These are phyloP conservation scores for Zapornia atra DNA, from an alignment of 2,113 vertebrate genomes.

Conservation along the genomic window DNA sequence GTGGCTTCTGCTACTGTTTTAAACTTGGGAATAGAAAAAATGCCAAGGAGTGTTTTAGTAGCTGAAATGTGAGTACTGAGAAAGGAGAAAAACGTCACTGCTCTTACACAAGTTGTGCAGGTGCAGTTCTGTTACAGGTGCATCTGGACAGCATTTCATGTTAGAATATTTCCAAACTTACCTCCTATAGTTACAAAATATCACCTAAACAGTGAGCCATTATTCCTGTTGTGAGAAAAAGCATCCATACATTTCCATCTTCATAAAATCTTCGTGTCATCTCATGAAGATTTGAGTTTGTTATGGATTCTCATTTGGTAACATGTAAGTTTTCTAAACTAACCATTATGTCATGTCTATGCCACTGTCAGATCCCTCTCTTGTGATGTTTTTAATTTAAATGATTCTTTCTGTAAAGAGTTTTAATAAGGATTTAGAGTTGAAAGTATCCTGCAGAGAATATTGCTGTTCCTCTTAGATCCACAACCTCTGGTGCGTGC, in stretches of 20 bases:
- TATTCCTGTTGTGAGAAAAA: not conserved
- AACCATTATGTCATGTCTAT: not conserved
- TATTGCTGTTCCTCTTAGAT: conserved; percentile 4
- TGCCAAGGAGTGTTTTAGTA: not conserved
- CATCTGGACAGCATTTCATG: not conserved
- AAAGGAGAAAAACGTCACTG: not conserved
- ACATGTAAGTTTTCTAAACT: not conserved
- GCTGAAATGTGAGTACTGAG: not conserved
- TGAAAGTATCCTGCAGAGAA: not conserved
- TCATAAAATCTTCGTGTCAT: not conserved
- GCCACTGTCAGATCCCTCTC: not conserved
- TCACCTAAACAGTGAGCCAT: not conserved
- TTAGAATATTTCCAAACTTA: conserved; percentile 31
- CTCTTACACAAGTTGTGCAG: not conserved
- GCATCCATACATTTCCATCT: conserved; percentile 17
- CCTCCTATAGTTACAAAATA: not conserved
- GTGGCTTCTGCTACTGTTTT: not conserved
- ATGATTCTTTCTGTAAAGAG: not conserved
- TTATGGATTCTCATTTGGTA: not conserved
- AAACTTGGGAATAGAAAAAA: not conserved
- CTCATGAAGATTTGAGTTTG: not conserved
- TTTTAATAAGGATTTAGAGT: conserved; percentile 5
- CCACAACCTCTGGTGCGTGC: not conserved
- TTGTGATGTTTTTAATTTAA: not conserved
- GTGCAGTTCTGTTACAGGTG: not conserved